These are phyloP conservation scores for Lutraria lutraria DNA, from an alignment of 2,888 invertebrate species.

Conservation along the genomic window DNA sequence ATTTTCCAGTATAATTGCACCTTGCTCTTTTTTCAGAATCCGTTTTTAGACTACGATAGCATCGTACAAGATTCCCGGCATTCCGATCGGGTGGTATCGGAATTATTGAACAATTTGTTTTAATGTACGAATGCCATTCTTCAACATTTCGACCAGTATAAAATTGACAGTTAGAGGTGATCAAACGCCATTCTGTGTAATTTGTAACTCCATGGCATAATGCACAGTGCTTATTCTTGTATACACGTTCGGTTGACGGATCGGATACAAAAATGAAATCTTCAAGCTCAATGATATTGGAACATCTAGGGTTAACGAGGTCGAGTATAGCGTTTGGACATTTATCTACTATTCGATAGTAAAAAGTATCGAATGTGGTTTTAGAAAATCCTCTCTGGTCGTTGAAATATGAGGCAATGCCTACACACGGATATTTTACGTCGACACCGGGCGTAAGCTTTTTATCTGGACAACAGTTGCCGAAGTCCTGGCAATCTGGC, in stretches of 20 bases:
- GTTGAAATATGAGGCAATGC: neutral
- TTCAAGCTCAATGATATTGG: neutral
- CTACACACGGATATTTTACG: neutral
- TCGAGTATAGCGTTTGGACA: neutral
- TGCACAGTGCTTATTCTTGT: slow-evolving; percentile 15
- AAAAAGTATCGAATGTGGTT: neutral
- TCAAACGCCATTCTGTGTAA: neutral
- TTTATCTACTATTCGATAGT: slow-evolving; percentile 6
- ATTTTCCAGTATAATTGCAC: neutral
- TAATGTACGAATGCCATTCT: neutral
- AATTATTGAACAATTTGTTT: neutral
- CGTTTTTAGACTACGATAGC: neutral
- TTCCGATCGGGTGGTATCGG: neutral
- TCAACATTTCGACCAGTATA: neutral
- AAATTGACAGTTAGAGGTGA: neutral
- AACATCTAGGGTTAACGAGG: neutral
- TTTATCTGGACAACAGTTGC: slow-evolving; percentile 5
- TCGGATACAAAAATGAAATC: neutral
- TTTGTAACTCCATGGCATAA: neutral
- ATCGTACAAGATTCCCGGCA: neutral
- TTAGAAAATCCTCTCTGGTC: neutral
- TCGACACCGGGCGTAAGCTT: neutral
- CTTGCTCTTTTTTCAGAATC: too few relatives aligned
- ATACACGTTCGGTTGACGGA: neutral
- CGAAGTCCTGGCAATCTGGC: neutral